These are phyloP conservation scores for Arctocebus calabarensis DNA, from an alignment of 2,797 vertebrate species.

Conservation along the genomic window DNA sequence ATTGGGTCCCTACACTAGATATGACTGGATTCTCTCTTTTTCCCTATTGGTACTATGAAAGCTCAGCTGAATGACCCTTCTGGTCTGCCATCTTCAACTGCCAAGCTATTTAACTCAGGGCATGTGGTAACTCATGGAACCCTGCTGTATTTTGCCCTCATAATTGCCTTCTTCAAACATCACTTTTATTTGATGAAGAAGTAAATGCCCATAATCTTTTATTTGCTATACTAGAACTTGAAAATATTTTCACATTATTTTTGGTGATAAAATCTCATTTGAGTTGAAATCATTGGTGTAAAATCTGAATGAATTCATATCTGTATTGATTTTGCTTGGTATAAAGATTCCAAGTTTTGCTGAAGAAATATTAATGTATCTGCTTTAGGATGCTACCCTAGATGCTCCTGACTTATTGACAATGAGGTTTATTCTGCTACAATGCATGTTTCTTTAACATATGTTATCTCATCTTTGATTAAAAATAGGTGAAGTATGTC, in stretches of 20 bases:
- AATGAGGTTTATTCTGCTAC: not conserved
- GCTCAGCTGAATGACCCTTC: too few species aligned
- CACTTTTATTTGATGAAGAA: not conserved
- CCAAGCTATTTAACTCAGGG: not conserved
- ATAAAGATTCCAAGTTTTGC: not conserved
- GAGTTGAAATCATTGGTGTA: not conserved
- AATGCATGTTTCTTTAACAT: not conserved
- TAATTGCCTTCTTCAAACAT: not conserved
- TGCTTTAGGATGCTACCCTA: not conserved
- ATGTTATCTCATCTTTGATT: not conserved
- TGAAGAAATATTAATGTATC: not conserved
- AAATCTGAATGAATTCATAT: not conserved
- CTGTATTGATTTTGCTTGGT: not conserved
- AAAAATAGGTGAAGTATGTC: not conserved
- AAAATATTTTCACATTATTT: not conserved
- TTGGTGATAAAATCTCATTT: not conserved
- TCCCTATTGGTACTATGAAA: too few species aligned
- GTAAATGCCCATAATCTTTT: not conserved
- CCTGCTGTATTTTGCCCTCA: not conserved
- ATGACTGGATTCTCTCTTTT: too few species aligned
- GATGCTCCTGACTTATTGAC: not conserved
- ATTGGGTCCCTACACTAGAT: too few species aligned
- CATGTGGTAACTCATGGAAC: not conserved
- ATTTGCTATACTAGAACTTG: not conserved
- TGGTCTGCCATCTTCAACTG: too few species aligned